Base-by-base conservation (phyloP, 2,113 vertebrate genomes). In the Galbula dea region DNA sequence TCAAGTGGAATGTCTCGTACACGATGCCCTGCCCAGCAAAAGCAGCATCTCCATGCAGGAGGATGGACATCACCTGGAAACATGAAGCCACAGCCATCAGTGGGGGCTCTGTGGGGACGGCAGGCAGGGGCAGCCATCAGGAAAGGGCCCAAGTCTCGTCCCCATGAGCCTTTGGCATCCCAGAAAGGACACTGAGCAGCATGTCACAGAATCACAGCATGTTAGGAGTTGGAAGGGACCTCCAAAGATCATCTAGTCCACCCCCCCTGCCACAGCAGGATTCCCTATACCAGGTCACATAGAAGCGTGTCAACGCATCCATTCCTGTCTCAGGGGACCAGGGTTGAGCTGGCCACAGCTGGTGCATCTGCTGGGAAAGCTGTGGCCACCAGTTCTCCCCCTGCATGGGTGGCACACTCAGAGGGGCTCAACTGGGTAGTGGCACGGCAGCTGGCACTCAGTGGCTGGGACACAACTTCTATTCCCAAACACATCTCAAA, bases 1-100 rank as follows among this genome's bases (percentile, higher is more conserved):
- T 99, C 95, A 99, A 96, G 95, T 99, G 99, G 92, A 99, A 99
- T 0, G 99, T 99, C 97, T 99, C 99, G 0, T 99, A 99, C 52
- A 99, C 99, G 0, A 99, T 98, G 13, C 99, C 99, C 95, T 99
- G 99, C 15, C 99, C 99, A 3, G 99, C 98, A 18, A 99, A 99
- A 0, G 99, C 99, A 5, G 99, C 99, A 0, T 99, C 99, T 13
- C 99, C 99, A 0, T 99, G 99, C 71, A 99, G 91, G 36, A 99
- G 98, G 80, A 99, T 97, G 49, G 99, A 99, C 99, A 99, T 99
- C 88, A 99, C 99, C 99, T 99, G 95, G 75, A 80, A 82, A 83
- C 6, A 3, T 2, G 8, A 84, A 79, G 26, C 20, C n/a, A 20
- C 5, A 2, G 52, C 0, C 0, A 21, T 80, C 63, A 82, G 37